Base-by-base conservation (phyloP, 2,113 vertebrate genomes). In the Grantiella picta region DNA sequence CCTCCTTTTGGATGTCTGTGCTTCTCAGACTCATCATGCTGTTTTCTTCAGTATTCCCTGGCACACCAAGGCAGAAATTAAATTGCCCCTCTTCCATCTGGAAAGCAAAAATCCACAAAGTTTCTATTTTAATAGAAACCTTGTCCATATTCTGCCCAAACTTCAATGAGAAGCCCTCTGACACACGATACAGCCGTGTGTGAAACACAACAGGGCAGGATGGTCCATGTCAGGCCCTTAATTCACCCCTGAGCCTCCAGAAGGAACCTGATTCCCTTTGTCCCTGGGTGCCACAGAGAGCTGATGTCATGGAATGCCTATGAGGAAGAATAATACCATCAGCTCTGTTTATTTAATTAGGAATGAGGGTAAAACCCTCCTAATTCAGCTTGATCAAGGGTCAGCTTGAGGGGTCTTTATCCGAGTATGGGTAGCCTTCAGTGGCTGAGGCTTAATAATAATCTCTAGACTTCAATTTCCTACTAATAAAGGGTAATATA, bases 381-480 rank as follows among this genome's bases (percentile, higher is more conserved):
- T 96, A 97, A 98, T 95, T 94, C 95, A 95, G 78, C 85, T 80
- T 78, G 86, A 96, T 76, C 92, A 95, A 93, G 95, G 97, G 97
- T 97, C 96, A 97, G 14, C 86, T 92, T 66, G 15, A 94, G 63
- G 64, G 82, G 92, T 95, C 87, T 82, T 24, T 83, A 65, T 69
- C 31, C 2, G n/a, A 78, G 82, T 79, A 89, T 23, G 90, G 76
- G 89, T 25, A 78, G 93, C 95, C 94, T 96, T 97, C 92, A 87
- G 89, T 64, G 70, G 81, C 82, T 90, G 84, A 94, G 88, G 90
- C 92, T 98, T 98, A 98, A 96, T 97, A 97, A 94, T 98, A 97
- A 98, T 98, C 97, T 98, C 95, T 90, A 90, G 92, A 97, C 95
- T 97, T 98, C 97, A 98, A 98, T 98, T 98, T 98, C 97, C 96